Conservation (phyloP, 2,113 vertebrate species). For the Labeo catla region DNA sequence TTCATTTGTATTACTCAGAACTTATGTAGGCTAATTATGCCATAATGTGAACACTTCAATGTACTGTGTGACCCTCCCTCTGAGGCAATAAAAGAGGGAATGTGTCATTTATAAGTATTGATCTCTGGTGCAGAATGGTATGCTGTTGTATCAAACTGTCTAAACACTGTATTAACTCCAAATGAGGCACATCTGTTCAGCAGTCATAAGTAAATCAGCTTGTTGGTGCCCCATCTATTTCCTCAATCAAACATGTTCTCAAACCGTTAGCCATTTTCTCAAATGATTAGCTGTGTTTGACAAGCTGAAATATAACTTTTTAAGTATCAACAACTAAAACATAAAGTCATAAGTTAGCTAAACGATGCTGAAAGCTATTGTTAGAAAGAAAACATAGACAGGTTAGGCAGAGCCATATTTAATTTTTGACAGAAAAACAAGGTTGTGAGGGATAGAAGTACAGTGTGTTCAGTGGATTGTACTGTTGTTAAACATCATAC, state of each 20-base stretch:
- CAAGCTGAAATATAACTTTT: neutral
- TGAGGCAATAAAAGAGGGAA: neutral
- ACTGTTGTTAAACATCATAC: neutral
- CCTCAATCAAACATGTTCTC: neutral
- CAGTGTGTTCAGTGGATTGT: neutral
- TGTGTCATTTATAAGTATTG: slow-evolving; percentile 29
- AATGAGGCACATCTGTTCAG: slow-evolving; percentile 49
- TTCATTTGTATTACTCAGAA: neutral
- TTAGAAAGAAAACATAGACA: too few relatives aligned
- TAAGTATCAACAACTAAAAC: too few relatives aligned
- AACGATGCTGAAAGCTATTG: too few relatives aligned
- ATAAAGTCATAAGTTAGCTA: too few relatives aligned
- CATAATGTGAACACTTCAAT: neutral
- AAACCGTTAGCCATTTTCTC: neutral
- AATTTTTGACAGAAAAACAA: neutral
- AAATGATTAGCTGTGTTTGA: neutral
- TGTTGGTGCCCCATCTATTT: neutral
- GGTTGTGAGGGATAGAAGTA: neutral
- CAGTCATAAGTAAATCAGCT: neutral
- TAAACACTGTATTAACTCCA: slow-evolving; percentile 54
- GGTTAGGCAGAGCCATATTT: neutral
- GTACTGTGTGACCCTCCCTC: neutral
- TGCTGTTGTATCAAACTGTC: slow-evolving; percentile 1
- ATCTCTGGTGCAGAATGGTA: neutral
- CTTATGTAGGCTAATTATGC: neutral